Evolutionary conservation across 1,140 invertebrate species (phyloP).

Genomic region (Drosophila pruinosa): DNA sequence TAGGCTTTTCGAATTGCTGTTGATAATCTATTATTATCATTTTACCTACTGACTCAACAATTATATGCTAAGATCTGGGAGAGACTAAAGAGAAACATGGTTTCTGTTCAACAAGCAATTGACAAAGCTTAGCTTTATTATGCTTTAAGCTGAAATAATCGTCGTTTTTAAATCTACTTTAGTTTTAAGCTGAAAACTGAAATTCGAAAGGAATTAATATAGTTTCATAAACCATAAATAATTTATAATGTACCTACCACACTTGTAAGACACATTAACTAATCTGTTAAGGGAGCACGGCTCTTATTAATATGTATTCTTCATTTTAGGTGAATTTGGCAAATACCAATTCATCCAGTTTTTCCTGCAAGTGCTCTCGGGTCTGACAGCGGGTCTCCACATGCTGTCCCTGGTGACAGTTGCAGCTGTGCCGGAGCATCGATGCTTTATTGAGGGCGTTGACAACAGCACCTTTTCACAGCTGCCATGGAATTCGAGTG

Average conservation of each 20-base stretch:
- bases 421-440: slow-evolving; percentile 90
- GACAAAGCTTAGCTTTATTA: too few species aligned
- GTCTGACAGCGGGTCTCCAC: slow-evolving; percentile 90
- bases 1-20: slow-evolving; percentile 6
- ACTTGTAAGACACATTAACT: too few species aligned
- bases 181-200: too few species aligned
- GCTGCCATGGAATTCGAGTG: slow-evolving; percentile 84
- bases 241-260: too few species aligned
- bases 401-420: slow-evolving; percentile 91
- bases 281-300: background rate
- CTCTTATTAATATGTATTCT: background rate
- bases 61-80: background rate
- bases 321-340: slow-evolving; percentile 89
- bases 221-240: too few species aligned
- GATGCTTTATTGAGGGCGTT: slow-evolving; percentile 86
- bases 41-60: background rate
- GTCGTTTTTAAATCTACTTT: too few species aligned
- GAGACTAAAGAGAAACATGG: too few species aligned
- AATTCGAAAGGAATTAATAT: too few species aligned
- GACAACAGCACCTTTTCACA: slow-evolving; percentile 84
- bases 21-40: slow-evolving; percentile 4
- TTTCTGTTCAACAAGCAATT: too few species aligned
- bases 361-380: slow-evolving; percentile 89
- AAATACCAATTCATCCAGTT: slow-evolving; percentile 91
- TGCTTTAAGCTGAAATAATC: too few species aligned